A percentile compares a stretch with the other conserved stretches of the same genome.
Evolutionary conservation across 1,140 invertebrate genomes (phyloP).

Genomic region (Caenorhabditis brenneri): DNA sequence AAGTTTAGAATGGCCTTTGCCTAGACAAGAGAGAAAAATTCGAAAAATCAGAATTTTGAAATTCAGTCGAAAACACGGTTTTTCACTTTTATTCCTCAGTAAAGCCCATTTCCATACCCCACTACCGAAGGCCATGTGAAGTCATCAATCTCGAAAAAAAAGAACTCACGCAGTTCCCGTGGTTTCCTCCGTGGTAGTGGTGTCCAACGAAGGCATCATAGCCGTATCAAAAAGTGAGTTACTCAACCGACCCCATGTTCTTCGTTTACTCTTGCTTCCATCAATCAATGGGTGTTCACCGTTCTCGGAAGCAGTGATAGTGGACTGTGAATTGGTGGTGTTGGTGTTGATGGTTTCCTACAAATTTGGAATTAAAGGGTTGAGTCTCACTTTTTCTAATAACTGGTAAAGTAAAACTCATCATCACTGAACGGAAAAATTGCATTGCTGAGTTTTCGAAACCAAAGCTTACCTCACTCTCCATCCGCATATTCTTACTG

Average conservation of each 20-base stretch:
- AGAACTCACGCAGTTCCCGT: neutral
- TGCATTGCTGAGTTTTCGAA: no score
- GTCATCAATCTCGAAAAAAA: no score
- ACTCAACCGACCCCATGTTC: constrained; percentile 1
- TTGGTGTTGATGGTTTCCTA: constrained; percentile 23
- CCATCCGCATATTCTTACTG: neutral
- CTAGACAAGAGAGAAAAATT: no score
- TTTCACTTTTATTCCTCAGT: no score
- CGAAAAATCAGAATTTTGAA: no score
- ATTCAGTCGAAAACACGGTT: no score
- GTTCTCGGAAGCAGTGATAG: neutral
- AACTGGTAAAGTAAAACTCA: no score
- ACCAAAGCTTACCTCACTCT: neutral
- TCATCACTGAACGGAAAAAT: no score
- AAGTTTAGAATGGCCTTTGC: no score
- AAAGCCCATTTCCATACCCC: no score
- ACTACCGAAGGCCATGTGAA: no score
- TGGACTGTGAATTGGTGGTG: constrained; percentile 19
- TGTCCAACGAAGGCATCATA: constrained; percentile 27
- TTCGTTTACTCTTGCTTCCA: neutral
- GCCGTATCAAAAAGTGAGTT: constrained; percentile 22
- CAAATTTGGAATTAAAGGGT: neutral
- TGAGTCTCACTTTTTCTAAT: neutral
- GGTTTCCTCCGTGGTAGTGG: neutral
- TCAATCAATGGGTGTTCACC: neutral